phyloP scores from a whole-genome alignment of 2,888 invertebrate species.

The Carabus problematicus region DNA sequence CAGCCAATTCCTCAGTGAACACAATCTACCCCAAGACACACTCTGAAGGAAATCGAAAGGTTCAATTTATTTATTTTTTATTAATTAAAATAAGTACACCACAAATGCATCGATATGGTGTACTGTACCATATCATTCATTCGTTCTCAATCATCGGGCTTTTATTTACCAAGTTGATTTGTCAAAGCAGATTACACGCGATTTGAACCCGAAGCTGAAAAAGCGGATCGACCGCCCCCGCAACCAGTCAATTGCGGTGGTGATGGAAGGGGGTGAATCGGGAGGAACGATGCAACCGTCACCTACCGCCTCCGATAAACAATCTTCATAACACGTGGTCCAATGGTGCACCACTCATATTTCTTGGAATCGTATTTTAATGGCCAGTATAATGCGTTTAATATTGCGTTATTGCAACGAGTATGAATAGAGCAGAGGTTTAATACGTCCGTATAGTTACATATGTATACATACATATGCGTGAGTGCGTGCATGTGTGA shows the following conservation, averaged over 20 bases:
- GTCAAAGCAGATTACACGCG: conserved; percentile 10
- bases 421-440: too few relatives aligned
- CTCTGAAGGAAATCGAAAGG: neutral
- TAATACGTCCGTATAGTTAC: neutral
- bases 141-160: neutral
- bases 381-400: conserved; percentile 36
- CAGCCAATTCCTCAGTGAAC: too few relatives aligned
- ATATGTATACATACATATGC: too few relatives aligned
- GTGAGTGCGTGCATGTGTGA: conserved; percentile 6
- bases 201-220: conserved; percentile 10
- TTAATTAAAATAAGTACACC: neutral
- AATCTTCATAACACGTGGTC: too few relatives aligned
- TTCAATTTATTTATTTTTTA: too few relatives aligned
- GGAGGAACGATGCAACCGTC: neutral
- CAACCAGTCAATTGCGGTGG: conserved; percentile 1
- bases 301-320: neutral
- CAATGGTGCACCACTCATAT: conserved; percentile 12
- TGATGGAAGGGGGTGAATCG: neutral
- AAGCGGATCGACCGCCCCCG: neutral
- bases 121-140: neutral
- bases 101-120: neutral
- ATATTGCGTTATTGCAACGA: conserved; percentile 38
- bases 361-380: conserved; percentile 31
- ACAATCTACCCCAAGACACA: too few relatives aligned
- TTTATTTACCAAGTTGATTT: conserved; percentile 8